These are phyloP conservation scores for Polydesmus complanatus DNA, from an alignment of 2,888 invertebrate genomes.

Conservation along the genomic window DNA sequence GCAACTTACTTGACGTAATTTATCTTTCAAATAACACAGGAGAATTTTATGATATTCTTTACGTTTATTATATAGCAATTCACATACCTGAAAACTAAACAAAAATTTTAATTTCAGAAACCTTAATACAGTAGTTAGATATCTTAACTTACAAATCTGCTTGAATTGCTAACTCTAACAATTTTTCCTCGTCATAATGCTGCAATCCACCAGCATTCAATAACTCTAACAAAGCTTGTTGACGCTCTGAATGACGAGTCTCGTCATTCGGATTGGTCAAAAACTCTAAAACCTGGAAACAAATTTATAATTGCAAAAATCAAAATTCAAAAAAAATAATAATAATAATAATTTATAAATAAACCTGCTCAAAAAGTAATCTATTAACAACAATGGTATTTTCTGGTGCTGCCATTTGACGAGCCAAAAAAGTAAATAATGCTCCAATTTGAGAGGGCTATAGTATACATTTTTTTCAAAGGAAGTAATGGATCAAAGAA, in stretches of 20 bases:
- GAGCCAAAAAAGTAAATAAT: conserved; percentile 49
- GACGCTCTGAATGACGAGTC: conserved; percentile 45
- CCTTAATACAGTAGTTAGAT: conserved; percentile 41
- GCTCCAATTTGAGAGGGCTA: conserved; percentile 47
- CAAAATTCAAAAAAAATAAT: no score
- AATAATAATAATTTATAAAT: background rate
- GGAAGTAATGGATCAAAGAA: no score
- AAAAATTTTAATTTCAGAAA: conserved; percentile 43
- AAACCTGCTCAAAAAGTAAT: conserved; percentile 44
- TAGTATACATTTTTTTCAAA: conserved; percentile 19
- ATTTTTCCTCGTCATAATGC: conserved; percentile 43
- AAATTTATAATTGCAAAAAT: background rate
- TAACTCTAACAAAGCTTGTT: conserved; percentile 57
- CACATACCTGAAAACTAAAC: conserved; percentile 51
- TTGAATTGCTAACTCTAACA: conserved; percentile 46
- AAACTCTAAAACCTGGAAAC: conserved; percentile 38
- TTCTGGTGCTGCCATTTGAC: conserved; percentile 43
- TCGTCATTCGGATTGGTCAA: conserved; percentile 34
- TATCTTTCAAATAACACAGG: conserved; percentile 51
- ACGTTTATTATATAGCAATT: conserved; percentile 48
- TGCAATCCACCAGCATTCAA: conserved; percentile 46
- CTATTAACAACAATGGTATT: conserved; percentile 37
- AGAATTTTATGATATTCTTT: conserved; percentile 49
- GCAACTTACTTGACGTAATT: conserved; percentile 37
- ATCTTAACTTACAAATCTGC: conserved; percentile 44